Evolutionary conservation across 2,888 invertebrate genomes (phyloP).

Genomic region (Leuctra nigra): DNA sequence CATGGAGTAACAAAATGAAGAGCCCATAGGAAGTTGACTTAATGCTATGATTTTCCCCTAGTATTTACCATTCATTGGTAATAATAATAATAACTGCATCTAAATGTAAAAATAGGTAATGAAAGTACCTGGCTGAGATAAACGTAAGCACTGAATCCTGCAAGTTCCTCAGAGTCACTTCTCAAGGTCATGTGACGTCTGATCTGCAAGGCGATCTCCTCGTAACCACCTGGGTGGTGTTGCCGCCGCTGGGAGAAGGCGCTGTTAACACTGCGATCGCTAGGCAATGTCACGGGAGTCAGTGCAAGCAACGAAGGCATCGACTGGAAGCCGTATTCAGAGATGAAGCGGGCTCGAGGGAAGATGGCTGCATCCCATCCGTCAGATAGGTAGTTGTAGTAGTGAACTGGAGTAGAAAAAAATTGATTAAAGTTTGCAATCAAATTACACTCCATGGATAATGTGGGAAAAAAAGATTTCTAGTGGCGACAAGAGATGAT

Average conservation of each 20-base stretch:
- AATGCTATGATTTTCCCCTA: background rate
- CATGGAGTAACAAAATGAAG: no score
- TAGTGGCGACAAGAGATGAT: no score
- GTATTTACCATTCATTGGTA: background rate
- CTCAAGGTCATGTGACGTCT: conserved; percentile 56
- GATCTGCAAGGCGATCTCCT: conserved; percentile 55
- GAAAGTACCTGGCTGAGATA: conserved; percentile 90
- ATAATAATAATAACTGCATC: background rate
- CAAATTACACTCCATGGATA: no score
- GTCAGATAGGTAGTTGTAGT: conserved; percentile 77
- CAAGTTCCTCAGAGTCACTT: conserved; percentile 35
- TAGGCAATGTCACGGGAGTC: conserved; percentile 47
- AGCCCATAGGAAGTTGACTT: no score
- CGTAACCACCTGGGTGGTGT: conserved; percentile 72
- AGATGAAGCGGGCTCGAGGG: conserved; percentile 79
- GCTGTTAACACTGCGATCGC: conserved; percentile 44
- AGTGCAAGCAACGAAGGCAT: conserved; percentile 68
- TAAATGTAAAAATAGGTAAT: background rate
- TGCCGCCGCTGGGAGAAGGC: conserved; percentile 71
- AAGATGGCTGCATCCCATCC: conserved; percentile 74
- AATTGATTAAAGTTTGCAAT: background rate
- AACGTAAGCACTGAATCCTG: conserved; percentile 57
- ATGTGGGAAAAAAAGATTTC: no score
- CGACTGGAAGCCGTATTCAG: conserved; percentile 95
- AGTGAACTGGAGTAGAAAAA: conserved; percentile 58